A percentile compares a stretch with the other conserved stretches of the same genome.
These are phyloP conservation scores for Triplophysa yarkandensis DNA, from an alignment of 2,797 vertebrate genomes.

Conservation along the genomic window DNA sequence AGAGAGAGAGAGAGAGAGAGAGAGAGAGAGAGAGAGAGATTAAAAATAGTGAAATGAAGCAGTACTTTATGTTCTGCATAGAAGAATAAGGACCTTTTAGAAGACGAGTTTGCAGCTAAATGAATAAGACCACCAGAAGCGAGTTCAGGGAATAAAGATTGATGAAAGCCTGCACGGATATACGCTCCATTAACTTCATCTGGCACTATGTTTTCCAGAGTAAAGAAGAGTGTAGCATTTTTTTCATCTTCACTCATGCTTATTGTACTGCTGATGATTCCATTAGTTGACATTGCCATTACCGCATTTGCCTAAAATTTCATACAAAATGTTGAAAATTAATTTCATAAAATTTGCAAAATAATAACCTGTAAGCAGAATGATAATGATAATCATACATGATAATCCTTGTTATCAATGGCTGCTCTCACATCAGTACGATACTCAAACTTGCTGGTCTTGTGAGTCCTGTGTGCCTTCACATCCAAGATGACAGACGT, in stretches of 20 bases:
- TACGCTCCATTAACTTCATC: slow-evolving; percentile 57
- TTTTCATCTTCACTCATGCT: slow-evolving; percentile 68
- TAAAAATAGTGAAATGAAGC: too few species aligned
- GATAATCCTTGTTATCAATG: slow-evolving; percentile 70
- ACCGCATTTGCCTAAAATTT: slow-evolving; percentile 70
- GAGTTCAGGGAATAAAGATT: slow-evolving; percentile 68
- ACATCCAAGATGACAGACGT: slow-evolving; percentile 72
- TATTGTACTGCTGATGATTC: slow-evolving; percentile 69
- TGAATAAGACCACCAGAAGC: slow-evolving; percentile 65
- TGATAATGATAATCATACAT: too few species aligned
- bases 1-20: too few species aligned
- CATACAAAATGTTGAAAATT: slow-evolving; percentile 8
- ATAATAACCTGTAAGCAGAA: too few species aligned
- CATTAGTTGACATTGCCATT: slow-evolving; percentile 57
- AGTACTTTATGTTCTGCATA: too few species aligned
- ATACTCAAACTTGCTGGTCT: slow-evolving; percentile 69
- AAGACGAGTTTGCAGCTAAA: slow-evolving; percentile 72
- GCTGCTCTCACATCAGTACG: slow-evolving; percentile 64
- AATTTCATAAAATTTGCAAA: too few species aligned
- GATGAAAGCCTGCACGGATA: slow-evolving; percentile 69
- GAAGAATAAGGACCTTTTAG: slow-evolving; percentile 72
- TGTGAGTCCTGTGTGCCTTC: slow-evolving; percentile 68
- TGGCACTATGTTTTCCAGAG: slow-evolving; percentile 63
- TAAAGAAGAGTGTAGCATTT: slow-evolving; percentile 67
- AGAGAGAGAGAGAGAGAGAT: too few species aligned